Percentiles rank a stretch among this genome's conserved stretches.
phyloP scores from a whole-genome alignment of 1,140 invertebrate species.

The Dolichoris vasculosae region DNA sequence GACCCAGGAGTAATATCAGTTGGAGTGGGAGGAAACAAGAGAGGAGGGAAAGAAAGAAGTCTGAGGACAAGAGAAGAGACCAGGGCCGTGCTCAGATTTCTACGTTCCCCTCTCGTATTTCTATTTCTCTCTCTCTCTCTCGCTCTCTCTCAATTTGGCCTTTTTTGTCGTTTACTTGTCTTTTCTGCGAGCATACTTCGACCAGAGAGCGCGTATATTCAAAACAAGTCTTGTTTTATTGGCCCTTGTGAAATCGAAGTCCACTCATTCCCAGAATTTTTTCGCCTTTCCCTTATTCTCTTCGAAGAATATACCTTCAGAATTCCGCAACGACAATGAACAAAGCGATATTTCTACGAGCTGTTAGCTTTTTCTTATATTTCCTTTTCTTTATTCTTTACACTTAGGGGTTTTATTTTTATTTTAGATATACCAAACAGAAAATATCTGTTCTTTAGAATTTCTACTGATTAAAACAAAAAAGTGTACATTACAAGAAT shows the following conservation, averaged over 20 bases:
- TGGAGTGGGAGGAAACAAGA: conserved; percentile 49
- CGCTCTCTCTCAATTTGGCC: neutral
- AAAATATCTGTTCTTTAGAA: neutral
- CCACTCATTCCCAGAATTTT: conserved; percentile 59
- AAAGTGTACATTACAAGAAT: too few species aligned
- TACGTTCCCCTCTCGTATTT: conserved; percentile 52
- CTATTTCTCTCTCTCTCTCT: conserved; percentile 16
- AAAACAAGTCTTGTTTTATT: conserved; percentile 58
- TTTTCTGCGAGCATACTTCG: conserved; percentile 31
- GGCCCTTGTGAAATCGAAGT: conserved; percentile 60
- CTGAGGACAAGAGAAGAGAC: conserved; percentile 56
- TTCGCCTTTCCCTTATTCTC: neutral
- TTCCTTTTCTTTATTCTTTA: neutral
- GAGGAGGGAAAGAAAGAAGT: conserved; percentile 55
- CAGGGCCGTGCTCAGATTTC: conserved; percentile 67
- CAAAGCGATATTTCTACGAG: conserved; percentile 30
- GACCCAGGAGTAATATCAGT: neutral
- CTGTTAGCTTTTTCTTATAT: conserved; percentile 53
- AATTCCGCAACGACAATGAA: conserved; percentile 50
- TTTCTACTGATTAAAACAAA: too few species aligned
- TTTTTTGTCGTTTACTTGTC: neutral
- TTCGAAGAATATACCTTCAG: neutral
- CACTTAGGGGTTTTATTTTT: neutral
- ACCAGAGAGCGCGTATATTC: conserved; percentile 27
- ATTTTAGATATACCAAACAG: neutral